Percentiles rank a stretch among this genome's conserved stretches.
phyloP scores from a whole-genome alignment of 2,113 vertebrate genomes.

The Guaruba guarouba region DNA sequence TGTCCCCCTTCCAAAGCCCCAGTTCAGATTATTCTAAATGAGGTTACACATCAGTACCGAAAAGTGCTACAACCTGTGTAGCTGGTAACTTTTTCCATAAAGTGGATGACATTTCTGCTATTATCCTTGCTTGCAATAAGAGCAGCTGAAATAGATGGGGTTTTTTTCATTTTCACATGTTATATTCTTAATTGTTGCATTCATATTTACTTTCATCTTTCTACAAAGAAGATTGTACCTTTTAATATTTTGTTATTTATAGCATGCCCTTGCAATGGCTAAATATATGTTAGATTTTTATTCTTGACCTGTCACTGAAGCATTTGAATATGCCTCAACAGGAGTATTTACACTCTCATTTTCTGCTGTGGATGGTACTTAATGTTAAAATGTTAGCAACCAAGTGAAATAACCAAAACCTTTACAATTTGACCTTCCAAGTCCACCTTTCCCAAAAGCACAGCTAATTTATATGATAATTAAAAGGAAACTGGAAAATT shows the following conservation, averaged over 20 bases:
- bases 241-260: neutral
- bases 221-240: neutral
- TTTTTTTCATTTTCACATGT: neutral
- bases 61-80: neutral
- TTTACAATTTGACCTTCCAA: neutral
- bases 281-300: neutral
- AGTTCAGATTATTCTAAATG: neutral
- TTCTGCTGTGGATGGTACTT: neutral
- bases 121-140: neutral
- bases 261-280: neutral
- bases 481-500: constrained; percentile 23
- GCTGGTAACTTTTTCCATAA: neutral
- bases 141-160: neutral
- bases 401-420: neutral
- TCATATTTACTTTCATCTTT: neutral
- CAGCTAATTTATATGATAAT: constrained; percentile 21
- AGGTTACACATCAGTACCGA: neutral
- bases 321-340: neutral
- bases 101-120: neutral
- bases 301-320: neutral
- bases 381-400: neutral
- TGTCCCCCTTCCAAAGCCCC: accelerated
- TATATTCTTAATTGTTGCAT: neutral
- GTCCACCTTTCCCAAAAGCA: neutral
- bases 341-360: neutral